phyloP scores from a whole-genome alignment of 2,888 invertebrate genomes.

The Drosophila eohydei region DNA sequence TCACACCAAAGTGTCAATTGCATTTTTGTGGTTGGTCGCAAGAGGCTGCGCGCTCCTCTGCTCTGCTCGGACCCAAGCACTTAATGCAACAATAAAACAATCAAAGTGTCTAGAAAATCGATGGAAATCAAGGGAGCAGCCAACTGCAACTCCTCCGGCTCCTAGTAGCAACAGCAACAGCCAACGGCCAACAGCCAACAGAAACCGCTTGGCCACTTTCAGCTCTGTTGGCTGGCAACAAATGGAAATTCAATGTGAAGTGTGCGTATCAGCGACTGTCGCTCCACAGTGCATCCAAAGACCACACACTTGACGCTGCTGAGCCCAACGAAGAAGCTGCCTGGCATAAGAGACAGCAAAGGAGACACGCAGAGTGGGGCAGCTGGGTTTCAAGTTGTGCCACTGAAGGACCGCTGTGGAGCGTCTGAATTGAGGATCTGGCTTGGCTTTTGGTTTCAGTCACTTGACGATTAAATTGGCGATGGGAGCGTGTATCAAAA shows the following conservation, averaged over 20 bases:
- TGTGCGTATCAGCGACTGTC: conserved; percentile 79
- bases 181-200: not conserved
- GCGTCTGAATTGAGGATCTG: conserved; percentile 23
- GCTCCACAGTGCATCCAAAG: conserved; percentile 72
- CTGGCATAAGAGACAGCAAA: conserved; percentile 9
- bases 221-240: conserved; percentile 53
- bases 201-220: conserved; percentile 64
- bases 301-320: conserved; percentile 72
- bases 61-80: conserved; percentile 51
- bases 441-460: conserved; percentile 44
- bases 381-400: conserved; percentile 16
- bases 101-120: conserved; percentile 81
- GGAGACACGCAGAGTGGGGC: conserved; percentile 2
- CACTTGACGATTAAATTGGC: conserved; percentile 62
- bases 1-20: conserved; percentile 78
- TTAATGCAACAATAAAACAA: conserved; percentile 81
- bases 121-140: conserved; percentile 75
- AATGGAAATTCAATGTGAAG: conserved; percentile 79
- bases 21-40: conserved; percentile 76
- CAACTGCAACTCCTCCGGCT: conserved; percentile 34
- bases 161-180: conserved; percentile 28
- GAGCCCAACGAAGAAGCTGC: conserved; percentile 6
- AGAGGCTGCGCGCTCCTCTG: conserved; percentile 25
- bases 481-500: conserved; percentile 49
- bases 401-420: conserved; percentile 36